Evolutionary conservation across 2,797 vertebrate species (phyloP).

Genomic region (Clamator glandarius): DNA sequence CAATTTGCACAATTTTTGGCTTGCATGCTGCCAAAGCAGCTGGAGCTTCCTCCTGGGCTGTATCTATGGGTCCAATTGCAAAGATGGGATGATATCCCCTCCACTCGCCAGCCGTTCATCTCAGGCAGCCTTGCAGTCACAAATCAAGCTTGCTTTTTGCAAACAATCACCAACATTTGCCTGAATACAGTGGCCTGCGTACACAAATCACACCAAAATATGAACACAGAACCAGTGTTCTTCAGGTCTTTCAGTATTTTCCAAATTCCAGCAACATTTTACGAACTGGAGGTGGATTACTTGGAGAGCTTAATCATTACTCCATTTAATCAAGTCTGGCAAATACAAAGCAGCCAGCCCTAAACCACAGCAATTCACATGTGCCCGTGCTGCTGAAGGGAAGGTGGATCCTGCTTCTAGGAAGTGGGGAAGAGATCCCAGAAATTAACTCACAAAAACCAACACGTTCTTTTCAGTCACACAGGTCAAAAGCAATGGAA

Average conservation of each 20-base stretch:
- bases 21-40: slow-evolving; percentile 13
- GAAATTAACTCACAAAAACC: not conserved
- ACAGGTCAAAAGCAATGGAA: not conserved
- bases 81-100: not conserved
- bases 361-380: not conserved
- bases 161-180: not conserved
- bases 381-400: not conserved
- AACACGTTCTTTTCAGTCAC: not conserved
- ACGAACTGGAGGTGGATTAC: slow-evolving; percentile 3
- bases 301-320: not conserved
- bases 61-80: not conserved
- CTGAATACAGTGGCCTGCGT: not conserved
- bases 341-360: not conserved
- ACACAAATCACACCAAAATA: not conserved
- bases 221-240: not conserved
- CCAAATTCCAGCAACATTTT: not conserved
- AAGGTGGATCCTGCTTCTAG: not conserved
- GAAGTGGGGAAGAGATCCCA: not conserved
- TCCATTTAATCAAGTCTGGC: not conserved
- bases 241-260: not conserved
- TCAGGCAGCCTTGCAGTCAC: not conserved
- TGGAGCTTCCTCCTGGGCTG: not conserved
- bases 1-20: not conserved
- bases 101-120: not conserved
- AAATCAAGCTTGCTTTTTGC: not conserved